Conservation (phyloP, 2,797 vertebrate genomes). For the Anisognathus igniventris region DNA sequence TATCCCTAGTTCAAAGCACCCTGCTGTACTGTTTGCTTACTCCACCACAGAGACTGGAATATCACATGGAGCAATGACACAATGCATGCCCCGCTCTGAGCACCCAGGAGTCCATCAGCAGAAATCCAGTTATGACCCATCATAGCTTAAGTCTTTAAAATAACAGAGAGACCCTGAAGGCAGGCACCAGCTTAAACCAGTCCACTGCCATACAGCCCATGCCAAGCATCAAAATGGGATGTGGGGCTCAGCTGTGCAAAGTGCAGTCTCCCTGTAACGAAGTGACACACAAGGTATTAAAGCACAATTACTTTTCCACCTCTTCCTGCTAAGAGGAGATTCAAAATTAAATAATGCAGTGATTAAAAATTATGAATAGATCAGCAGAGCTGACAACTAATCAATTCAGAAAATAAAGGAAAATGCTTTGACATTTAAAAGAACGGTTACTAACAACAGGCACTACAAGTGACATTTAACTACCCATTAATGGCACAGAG, state of each 20-base stretch:
- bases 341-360: slow-evolving; percentile 1
- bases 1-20: neutral
- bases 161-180: neutral
- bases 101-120: neutral
- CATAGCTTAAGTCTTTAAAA: neutral
- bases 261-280: neutral
- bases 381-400: neutral
- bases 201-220: neutral
- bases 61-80: rapidly evolving
- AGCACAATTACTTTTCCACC: neutral
- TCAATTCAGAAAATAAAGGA: neutral
- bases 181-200: neutral
- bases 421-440: slow-evolving; percentile 31
- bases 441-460: slow-evolving; percentile 6
- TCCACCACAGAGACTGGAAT: neutral
- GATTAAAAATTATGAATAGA: slow-evolving; percentile 13
- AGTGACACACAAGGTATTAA: neutral
- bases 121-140: neutral
- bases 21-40: neutral
- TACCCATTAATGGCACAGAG: neutral
- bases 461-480: neutral
- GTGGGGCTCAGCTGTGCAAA: neutral
- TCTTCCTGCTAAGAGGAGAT: neutral
- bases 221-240: neutral
- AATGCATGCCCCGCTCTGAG: neutral